These are phyloP conservation scores for Lepidocolaptes lacrymiger DNA, from an alignment of 2,797 vertebrate species.

Conservation along the genomic window DNA sequence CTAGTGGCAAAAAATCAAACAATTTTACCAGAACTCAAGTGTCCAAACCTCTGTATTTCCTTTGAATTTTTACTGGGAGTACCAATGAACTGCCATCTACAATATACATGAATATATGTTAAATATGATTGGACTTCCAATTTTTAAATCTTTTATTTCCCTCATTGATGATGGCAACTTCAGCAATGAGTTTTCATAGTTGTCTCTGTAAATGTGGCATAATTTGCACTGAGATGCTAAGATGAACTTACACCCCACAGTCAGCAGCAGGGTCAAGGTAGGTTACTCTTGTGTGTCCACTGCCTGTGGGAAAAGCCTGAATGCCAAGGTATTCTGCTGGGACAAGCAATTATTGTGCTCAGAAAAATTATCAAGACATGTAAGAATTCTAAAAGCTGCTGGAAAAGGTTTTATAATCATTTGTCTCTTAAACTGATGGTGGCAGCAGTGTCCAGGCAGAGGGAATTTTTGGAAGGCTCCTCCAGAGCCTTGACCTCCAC, in stretches of 20 bases:
- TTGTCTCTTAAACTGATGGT: conserved; percentile 40
- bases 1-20: neutral
- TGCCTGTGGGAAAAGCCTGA: neutral
- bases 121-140: neutral
- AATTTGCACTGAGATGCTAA: neutral
- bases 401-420: neutral
- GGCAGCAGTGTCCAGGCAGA: conserved; percentile 40
- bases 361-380: neutral
- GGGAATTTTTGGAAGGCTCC: neutral
- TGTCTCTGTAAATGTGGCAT: neutral
- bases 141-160: neutral
- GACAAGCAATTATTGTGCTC: neutral
- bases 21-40: neutral
- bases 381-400: neutral
- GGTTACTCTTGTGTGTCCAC: neutral
- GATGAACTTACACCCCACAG: rapidly evolving
- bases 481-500: neutral
- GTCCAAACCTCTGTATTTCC: neutral
- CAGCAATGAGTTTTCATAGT: neutral
- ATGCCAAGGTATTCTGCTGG: neutral
- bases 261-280: neutral
- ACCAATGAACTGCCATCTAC: neutral
- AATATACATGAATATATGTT: neutral
- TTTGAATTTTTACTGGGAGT: neutral
- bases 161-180: neutral